phyloP scores from a whole-genome alignment of 1,140 invertebrate species.

The Theocolax elegans region DNA sequence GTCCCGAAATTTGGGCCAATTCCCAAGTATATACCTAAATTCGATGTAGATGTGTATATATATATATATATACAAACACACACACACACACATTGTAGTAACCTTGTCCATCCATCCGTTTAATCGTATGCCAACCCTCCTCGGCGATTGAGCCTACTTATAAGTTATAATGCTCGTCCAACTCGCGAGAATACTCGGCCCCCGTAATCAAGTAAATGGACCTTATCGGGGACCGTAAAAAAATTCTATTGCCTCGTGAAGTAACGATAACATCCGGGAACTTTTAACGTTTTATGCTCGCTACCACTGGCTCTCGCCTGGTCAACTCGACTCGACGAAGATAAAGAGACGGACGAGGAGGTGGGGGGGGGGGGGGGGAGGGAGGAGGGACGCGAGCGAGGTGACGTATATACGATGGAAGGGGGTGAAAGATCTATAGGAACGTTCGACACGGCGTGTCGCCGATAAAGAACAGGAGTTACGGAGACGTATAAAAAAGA shows the following conservation, averaged over 20 bases:
- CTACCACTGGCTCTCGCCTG: neutral
- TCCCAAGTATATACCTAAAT: too few species aligned
- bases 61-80: too few species aligned
- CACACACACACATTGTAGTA: too few species aligned
- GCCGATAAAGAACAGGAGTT: conserved; percentile 26
- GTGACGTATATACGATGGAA: too few species aligned
- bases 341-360: neutral
- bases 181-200: too few species aligned
- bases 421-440: conserved; percentile 15
- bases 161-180: too few species aligned
- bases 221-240: neutral
- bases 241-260: conserved; percentile 24
- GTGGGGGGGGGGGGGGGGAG: neutral
- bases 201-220: conserved; percentile 10
- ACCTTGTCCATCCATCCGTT: too few species aligned
- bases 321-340: neutral
- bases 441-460: conserved; percentile 21
- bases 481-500: conserved; percentile 13
- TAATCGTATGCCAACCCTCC: too few species aligned
- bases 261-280: neutral
- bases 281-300: conserved; percentile 27
- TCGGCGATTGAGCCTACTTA: too few species aligned
- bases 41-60: too few species aligned
- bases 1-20: conserved; percentile 11
- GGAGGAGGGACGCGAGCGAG: too few species aligned